phyloP scores from a whole-genome alignment of 2,113 vertebrate genomes.

The Tetrao urogallus region DNA sequence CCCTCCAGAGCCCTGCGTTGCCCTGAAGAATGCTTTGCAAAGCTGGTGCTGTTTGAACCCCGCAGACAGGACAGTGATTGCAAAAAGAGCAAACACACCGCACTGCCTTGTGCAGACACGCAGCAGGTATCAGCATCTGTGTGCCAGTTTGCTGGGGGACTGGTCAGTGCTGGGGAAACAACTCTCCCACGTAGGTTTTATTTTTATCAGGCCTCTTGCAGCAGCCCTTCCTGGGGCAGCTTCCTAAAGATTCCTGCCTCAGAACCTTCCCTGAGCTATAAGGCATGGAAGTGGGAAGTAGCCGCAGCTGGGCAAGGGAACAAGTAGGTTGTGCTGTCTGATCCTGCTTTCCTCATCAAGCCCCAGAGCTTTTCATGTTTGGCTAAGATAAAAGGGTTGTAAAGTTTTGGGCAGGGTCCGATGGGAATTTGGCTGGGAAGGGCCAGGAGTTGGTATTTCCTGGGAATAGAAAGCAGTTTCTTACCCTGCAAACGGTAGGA shows the following conservation, averaged over 20 bases:
- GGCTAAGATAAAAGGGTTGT: neutral
- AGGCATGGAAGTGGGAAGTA: neutral
- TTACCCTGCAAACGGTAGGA: neutral
- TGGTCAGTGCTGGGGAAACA: neutral
- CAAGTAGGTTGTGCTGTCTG: neutral
- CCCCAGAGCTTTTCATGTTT: neutral
- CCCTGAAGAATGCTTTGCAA: neutral
- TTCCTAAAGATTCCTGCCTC: neutral
- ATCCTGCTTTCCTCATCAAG: neutral
- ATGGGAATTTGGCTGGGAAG: neutral
- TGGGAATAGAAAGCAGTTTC: neutral
- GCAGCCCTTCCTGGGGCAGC: neutral
- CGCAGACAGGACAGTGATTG: neutral
- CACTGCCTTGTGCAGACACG: rapidly evolving
- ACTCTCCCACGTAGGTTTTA: neutral
- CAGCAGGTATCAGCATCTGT: neutral
- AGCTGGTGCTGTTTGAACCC: neutral
- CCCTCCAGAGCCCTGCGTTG: neutral
- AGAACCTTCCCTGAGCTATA: neutral
- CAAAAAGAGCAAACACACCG: neutral
- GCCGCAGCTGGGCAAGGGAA: neutral
- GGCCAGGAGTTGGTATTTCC: neutral
- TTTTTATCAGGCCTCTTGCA: neutral
- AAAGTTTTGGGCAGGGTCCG: neutral
- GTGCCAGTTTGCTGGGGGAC: neutral